phyloP scores from a whole-genome alignment of 2,888 invertebrate species.

The Himalopsyche japonica region DNA sequence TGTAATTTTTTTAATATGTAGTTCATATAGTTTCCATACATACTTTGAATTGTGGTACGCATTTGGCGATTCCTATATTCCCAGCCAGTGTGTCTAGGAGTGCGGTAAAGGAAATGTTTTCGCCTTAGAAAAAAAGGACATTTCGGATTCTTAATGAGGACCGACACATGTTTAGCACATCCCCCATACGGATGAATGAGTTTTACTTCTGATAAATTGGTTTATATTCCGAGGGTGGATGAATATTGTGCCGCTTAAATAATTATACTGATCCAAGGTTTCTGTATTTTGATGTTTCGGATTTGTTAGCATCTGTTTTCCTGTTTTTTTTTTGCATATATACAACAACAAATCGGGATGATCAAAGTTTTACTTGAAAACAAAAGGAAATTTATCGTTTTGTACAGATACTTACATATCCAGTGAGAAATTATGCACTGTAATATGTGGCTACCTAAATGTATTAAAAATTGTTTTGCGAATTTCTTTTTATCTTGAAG shows the following conservation, averaged over 20 bases:
- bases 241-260: background rate
- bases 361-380: no score
- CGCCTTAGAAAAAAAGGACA: slow-evolving; percentile 34
- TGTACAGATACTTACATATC: no score
- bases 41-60: slow-evolving; percentile 2
- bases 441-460: no score
- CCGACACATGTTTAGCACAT: slow-evolving; percentile 40
- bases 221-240: slow-evolving; percentile 27
- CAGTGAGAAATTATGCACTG: no score
- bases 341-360: background rate
- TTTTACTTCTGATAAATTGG: slow-evolving; percentile 38
- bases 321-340: background rate
- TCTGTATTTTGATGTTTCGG: background rate
- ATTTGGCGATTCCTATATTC: slow-evolving; percentile 22
- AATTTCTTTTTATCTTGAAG: no score
- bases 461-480: no score
- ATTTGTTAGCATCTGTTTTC: background rate
- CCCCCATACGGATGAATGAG: slow-evolving; percentile 34
- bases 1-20: background rate
- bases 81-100: slow-evolving; percentile 36
- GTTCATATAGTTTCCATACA: background rate
- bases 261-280: background rate
- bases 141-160: slow-evolving; percentile 38
- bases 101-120: slow-evolving; percentile 23
- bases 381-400: no score